Conservation (phyloP, 92 coral and sea anemone genomes). For the Palythoa caribaeorum region DNA sequence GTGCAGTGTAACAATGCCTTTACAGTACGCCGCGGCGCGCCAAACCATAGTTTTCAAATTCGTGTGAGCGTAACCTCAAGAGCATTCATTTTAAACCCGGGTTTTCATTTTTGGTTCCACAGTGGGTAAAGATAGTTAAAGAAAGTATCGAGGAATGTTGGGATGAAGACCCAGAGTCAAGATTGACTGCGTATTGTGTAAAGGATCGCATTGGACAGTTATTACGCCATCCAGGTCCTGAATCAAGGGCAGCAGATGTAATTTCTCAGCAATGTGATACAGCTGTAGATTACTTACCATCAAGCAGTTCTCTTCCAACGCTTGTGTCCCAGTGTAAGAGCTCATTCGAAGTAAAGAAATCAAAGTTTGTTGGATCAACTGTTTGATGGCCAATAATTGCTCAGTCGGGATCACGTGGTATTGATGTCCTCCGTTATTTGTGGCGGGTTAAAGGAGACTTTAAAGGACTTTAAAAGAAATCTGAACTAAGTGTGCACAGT, state of each 20-base stretch:
- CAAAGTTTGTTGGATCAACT: neutral
- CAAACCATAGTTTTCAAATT: too few relatives aligned
- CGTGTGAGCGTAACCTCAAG: too few relatives aligned
- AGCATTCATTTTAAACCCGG: neutral
- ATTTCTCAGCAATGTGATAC: neutral
- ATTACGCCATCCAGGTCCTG: neutral
- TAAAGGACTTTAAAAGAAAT: too few relatives aligned
- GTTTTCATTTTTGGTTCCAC: neutral
- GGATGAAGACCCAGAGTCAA: constrained; percentile 94
- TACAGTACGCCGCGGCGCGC: too few relatives aligned
- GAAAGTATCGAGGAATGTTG: constrained; percentile 77
- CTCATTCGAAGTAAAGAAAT: neutral
- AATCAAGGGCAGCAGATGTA: neutral
- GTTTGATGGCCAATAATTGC: neutral
- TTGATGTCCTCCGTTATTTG: too few relatives aligned
- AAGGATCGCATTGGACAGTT: constrained; percentile 64
- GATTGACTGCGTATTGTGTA: constrained; percentile 81
- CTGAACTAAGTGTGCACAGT: too few relatives aligned
- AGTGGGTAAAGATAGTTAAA: neutral
- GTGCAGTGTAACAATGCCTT: too few relatives aligned
- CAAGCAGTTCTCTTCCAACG: neutral
- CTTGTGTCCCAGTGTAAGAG: neutral
- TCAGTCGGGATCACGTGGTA: too few relatives aligned
- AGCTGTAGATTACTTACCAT: neutral
- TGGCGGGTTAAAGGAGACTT: too few relatives aligned